Percentiles rank a stretch among this genome's conserved stretches.
phyloP scores from a whole-genome alignment of 2,113 vertebrate species.

The Scopus umbretta region DNA sequence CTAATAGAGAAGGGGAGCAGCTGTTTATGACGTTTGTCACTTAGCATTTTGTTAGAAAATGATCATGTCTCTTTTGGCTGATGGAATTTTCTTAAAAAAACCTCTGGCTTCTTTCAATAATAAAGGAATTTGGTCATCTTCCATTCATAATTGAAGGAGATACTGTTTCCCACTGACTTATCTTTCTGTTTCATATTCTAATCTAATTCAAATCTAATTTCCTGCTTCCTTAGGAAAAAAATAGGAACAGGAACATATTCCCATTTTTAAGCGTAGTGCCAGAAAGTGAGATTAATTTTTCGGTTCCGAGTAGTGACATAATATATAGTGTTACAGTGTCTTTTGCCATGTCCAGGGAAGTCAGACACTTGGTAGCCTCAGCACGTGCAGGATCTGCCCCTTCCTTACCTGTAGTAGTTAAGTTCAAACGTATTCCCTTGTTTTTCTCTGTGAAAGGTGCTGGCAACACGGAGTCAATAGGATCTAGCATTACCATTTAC shows the following conservation, averaged over 20 bases:
- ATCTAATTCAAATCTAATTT: background rate
- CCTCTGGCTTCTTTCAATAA: background rate
- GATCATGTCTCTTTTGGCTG: background rate
- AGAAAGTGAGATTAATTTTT: background rate
- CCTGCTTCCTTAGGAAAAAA: background rate
- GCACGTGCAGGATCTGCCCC: background rate
- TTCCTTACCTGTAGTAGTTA: fast-evolving
- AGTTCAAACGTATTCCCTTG: background rate
- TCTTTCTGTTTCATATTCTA: background rate
- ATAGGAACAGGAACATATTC: background rate
- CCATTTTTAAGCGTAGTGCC: background rate
- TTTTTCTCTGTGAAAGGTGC: background rate
- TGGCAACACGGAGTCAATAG: background rate
- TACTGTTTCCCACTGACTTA: background rate
- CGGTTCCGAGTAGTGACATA: background rate
- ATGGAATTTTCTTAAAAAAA: background rate
- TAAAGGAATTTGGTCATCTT: background rate
- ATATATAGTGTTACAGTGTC: background rate
- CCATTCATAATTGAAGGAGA: background rate
- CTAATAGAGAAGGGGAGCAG: background rate
- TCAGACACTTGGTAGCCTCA: background rate
- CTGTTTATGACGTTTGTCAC: background rate
- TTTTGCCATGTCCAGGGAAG: background rate
- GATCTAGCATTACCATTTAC: background rate
- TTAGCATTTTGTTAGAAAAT: background rate